Base-by-base conservation (phyloP, 2,113 vertebrate genomes). In the Etheostoma cragini region DNA sequence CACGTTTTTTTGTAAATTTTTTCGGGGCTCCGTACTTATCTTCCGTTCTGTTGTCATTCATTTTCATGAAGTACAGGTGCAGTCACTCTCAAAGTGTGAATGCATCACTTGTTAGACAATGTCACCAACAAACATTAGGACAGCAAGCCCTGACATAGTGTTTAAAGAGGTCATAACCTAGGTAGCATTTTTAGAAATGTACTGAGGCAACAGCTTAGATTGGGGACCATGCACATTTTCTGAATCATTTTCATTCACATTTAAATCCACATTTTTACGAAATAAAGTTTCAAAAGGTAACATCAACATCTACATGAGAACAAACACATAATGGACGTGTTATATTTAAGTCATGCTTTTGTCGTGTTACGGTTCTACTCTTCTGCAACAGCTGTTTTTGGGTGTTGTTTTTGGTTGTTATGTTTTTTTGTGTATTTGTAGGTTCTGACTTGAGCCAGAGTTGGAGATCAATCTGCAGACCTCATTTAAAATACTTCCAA, bases 71-170 rank as follows among this genome's bases (percentile, higher is more conserved):
- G 50, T 8, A 3, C 45, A 14, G n/a, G 10, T 72, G 10, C 56
- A 79, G 38, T 74, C 61, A 71, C 10, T 64, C 45, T 78, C 30
- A 57, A 57, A 69, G 66, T 75, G 71, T 85, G 22, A 88, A 76
- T 66, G 53, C 80, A 86, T 56, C 26, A 78, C 82, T 67, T 70
- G 6, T 76, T 47, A 83, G 67, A 87, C 62, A 85, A 62, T 72
- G 60, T 86, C 21, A 81, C 50, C 66, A 26, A 81, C 77, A 71
- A 84, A 67, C 54, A 74, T 76, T 60, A 70, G 78, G 85, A 88
- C 90, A 69, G 76, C 57, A 82, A 84, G 90, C 90, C 93, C 92
- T 93, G 92, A 94, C 92, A 91, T 90, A 72, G 76, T 74, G 70
- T 76, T 76, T 47, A 63, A 80, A 75, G 72, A 84, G 76, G 84